Conservation (phyloP, 2,113 vertebrate species). For the Ploceus nigricollis region DNA sequence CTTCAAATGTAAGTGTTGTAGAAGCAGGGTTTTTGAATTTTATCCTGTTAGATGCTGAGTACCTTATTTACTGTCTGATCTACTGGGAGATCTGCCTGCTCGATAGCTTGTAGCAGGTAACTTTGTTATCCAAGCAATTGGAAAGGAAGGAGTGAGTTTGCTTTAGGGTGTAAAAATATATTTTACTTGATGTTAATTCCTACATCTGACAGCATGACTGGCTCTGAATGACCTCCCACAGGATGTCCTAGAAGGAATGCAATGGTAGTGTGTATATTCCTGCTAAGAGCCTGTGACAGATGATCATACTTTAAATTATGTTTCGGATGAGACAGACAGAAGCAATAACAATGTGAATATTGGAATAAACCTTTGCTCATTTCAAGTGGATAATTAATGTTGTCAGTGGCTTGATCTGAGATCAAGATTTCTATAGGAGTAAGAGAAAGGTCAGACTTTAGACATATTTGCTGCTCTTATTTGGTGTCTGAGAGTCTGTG, state of each 20-base stretch:
- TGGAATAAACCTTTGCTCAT: conserved; percentile 19
- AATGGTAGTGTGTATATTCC: not conserved
- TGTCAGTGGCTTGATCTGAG: not conserved
- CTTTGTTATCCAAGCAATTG: not conserved
- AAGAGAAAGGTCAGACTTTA: not conserved
- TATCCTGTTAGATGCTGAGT: not conserved
- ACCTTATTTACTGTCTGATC: not conserved
- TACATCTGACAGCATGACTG: not conserved
- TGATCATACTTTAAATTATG: not conserved
- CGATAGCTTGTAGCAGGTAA: not conserved
- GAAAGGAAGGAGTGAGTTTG: not conserved
- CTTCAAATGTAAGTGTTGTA: conserved; percentile 26
- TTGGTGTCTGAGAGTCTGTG: not conserved
- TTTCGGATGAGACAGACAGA: not conserved
- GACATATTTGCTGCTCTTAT: not conserved
- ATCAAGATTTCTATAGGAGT: not conserved
- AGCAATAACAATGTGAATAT: conserved; percentile 5
- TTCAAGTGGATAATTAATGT: not conserved
- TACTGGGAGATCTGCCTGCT: not conserved
- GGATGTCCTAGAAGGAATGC: not conserved
- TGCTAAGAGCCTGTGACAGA: not conserved
- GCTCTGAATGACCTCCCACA: conserved; percentile 3
- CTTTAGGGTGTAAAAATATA: not conserved
- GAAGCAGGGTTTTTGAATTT: conserved; percentile 14
- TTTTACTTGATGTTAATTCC: conserved; percentile 16